These are phyloP conservation scores for Triplophysa tibetana DNA, from an alignment of 2,113 vertebrate genomes.

Conservation along the genomic window DNA sequence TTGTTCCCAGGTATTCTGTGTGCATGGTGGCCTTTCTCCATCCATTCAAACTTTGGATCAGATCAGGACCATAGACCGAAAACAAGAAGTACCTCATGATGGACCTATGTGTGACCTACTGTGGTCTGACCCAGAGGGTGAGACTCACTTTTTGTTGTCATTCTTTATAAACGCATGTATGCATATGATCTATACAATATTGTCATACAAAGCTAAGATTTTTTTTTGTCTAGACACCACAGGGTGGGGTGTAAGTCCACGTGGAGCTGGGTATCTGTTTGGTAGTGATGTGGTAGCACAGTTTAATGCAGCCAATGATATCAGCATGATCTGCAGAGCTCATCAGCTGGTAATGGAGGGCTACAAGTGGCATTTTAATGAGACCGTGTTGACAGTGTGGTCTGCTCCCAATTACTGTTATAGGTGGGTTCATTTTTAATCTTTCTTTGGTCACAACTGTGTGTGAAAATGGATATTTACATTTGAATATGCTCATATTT, in stretches of 20 bases:
- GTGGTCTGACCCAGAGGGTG: conserved; percentile 96
- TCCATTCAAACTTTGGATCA: conserved; percentile 96
- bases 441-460: not conserved
- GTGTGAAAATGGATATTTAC: not conserved
- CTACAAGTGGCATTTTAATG: conserved; percentile 98
- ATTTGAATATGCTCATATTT: not conserved
- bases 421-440: conserved; percentile 69
- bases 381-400: conserved; percentile 95
- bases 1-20: conserved; percentile 79
- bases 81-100: conserved; percentile 94
- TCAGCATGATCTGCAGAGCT: conserved; percentile 95
- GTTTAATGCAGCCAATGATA: conserved; percentile 93
- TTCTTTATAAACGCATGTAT: not conserved
- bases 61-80: conserved; percentile 93
- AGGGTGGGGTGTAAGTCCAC: conserved; percentile 92
- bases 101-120: conserved; percentile 95
- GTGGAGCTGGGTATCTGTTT: conserved; percentile 91
- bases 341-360: conserved; percentile 97
- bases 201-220: not conserved
- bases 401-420: conserved; percentile 97
- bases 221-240: conserved; percentile 81
- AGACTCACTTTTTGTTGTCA: not conserved
- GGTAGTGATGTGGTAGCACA: conserved; percentile 94
- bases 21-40: conserved; percentile 91
- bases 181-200: not conserved